Evolutionary conservation across 2,113 vertebrate species (phyloP).

Genomic region (Malurus alboscapulatus): DNA sequence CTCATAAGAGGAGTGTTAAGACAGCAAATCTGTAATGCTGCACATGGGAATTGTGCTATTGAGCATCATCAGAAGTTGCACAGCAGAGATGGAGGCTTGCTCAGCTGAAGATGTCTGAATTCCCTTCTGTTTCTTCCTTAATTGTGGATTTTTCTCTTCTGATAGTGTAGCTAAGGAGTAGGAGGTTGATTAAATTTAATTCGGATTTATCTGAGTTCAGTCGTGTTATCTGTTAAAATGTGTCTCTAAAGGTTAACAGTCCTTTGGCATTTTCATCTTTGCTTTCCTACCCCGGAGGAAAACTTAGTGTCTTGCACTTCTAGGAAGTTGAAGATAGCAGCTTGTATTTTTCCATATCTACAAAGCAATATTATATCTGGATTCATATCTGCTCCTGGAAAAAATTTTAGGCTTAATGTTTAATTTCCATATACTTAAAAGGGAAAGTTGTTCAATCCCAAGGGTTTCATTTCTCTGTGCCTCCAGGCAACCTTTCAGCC

Average conservation of each 20-base stretch:
- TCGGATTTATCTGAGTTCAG: slow-evolving; percentile 16
- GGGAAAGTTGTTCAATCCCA: background rate
- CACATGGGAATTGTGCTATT: background rate
- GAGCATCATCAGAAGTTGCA: background rate
- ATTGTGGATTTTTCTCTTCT: slow-evolving; percentile 35
- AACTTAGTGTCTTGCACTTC: background rate
- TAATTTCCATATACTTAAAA: slow-evolving; percentile 50
- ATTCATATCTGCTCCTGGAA: slow-evolving; percentile 51
- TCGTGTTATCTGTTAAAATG: slow-evolving; percentile 33
- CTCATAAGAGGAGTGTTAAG: slow-evolving; percentile 6
- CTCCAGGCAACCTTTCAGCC: background rate
- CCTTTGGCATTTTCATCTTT: slow-evolving; percentile 56
- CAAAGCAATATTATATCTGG: slow-evolving; percentile 28
- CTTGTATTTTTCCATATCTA: slow-evolving; percentile 50
- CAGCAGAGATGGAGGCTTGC: background rate
- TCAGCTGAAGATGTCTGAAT: slow-evolving; percentile 3
- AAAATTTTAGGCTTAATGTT: slow-evolving; percentile 33
- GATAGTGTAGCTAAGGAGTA: slow-evolving; percentile 6
- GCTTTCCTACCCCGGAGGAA: slow-evolving; percentile 30
- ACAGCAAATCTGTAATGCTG: background rate
- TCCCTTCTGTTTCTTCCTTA: slow-evolving; percentile 28
- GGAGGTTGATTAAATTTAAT: slow-evolving; percentile 50
- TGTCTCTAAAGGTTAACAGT: slow-evolving; percentile 57
- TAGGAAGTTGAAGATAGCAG: slow-evolving; percentile 12
- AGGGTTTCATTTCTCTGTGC: background rate